Conservation (phyloP, 92 coral and sea anemone species). For the Umimayanthus kanabou region DNA sequence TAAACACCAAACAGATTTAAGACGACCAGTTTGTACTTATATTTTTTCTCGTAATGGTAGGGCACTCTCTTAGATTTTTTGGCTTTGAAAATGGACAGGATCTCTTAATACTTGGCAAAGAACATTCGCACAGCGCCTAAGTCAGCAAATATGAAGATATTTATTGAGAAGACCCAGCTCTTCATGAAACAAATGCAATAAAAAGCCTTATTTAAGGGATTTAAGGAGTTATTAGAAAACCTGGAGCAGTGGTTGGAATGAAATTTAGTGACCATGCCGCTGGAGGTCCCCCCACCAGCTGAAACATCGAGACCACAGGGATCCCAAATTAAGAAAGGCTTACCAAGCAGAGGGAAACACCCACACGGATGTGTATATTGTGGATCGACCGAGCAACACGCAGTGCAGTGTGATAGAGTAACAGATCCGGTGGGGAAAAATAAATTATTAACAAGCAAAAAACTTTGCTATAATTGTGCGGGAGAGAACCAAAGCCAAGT, state of each 20-base stretch:
- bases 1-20: no score
- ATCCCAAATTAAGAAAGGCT: not conserved
- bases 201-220: not conserved
- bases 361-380: constrained; percentile 33
- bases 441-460: constrained; percentile 29
- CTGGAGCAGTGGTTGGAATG: constrained; percentile 22
- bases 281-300: constrained; percentile 1
- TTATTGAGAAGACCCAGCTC: no score
- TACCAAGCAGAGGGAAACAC: constrained; percentile 16
- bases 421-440: constrained; percentile 28
- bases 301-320: constrained; percentile 2
- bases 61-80: no score
- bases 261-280: not conserved
- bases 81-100: no score
- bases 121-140: no score
- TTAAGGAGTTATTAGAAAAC: not conserved
- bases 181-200: no score
- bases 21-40: no score
- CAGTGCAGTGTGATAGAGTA: constrained; percentile 23
- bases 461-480: constrained; percentile 44
- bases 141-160: no score
- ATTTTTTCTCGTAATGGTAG: no score
- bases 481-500: constrained; percentile 4
- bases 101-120: no score
- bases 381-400: constrained; percentile 34